phyloP scores from a whole-genome alignment of 2,888 invertebrate species.

The Brachypalpus laphriformis region DNA sequence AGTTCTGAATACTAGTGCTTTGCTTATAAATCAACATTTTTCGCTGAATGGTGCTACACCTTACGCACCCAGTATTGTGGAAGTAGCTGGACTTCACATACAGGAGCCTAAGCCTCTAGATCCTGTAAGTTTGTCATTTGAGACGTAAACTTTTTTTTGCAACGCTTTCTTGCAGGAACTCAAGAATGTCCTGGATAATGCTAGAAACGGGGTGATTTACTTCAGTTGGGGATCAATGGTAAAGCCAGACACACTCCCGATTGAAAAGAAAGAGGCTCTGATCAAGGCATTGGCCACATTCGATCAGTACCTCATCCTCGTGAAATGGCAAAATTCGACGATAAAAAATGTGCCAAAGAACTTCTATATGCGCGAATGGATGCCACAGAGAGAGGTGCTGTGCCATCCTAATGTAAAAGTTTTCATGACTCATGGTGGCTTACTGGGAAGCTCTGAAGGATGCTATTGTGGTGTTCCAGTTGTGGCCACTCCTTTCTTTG shows the following conservation, averaged over 20 bases:
- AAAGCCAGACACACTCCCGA: slow-evolving; percentile 84
- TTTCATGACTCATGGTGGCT: slow-evolving; percentile 89
- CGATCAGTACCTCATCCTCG: slow-evolving; percentile 84
- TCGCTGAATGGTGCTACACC: slow-evolving; percentile 83
- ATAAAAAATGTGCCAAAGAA: slow-evolving; percentile 85
- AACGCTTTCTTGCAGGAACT: slow-evolving; percentile 80
- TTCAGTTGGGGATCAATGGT: slow-evolving; percentile 89
- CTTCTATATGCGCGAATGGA: slow-evolving; percentile 86
- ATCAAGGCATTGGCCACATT: slow-evolving; percentile 84
- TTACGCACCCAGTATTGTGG: slow-evolving; percentile 82
- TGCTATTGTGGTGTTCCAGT: slow-evolving; percentile 86
- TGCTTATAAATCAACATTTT: slow-evolving; percentile 84
- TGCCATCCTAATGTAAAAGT: slow-evolving; percentile 88
- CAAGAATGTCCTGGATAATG: slow-evolving; percentile 83
- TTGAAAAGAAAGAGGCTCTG: slow-evolving; percentile 84
- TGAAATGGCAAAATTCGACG: slow-evolving; percentile 87
- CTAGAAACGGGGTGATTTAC: slow-evolving; percentile 85
- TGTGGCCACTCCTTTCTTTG: slow-evolving; percentile 87
- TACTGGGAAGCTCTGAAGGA: slow-evolving; percentile 87
- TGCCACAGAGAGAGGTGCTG: slow-evolving; percentile 88
- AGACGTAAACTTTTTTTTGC: not conserved
- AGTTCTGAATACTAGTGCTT: slow-evolving; percentile 79
- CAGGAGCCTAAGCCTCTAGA: slow-evolving; percentile 77
- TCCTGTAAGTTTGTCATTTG: slow-evolving; percentile 73
- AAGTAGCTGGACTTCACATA: slow-evolving; percentile 84